Evolutionary conservation across 2,113 vertebrate genomes (phyloP).

Genomic region (Cyanoliseus patagonus): DNA sequence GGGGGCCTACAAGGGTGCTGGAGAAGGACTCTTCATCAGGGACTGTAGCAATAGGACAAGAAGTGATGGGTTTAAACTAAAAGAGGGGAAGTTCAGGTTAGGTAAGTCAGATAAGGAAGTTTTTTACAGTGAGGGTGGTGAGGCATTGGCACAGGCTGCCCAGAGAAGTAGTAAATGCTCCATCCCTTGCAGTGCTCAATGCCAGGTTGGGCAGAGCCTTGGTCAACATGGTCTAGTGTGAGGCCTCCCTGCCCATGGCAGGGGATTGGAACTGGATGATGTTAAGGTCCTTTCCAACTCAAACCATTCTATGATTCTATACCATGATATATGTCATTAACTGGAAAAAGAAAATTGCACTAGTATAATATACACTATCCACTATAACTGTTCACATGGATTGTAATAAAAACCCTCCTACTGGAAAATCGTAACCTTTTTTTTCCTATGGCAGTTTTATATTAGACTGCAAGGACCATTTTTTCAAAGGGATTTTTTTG

Average conservation of each 20-base stretch:
- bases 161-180: not conserved
- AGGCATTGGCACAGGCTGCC: not conserved
- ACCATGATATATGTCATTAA: conserved; percentile 3
- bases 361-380: not conserved
- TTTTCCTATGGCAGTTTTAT: not conserved
- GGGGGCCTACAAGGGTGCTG: not conserved
- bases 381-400: not conserved
- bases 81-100: not conserved
- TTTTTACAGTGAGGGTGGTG: not conserved
- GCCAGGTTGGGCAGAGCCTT: not conserved
- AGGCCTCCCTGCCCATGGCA: not conserved
- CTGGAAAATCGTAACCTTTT: not conserved
- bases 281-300: not conserved
- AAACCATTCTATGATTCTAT: not conserved
- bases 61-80: not conserved
- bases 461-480: not conserved
- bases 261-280: not conserved
- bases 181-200: not conserved
- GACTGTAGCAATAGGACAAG: not conserved
- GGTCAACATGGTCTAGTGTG: too few relatives aligned
- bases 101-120: not conserved
- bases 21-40: not conserved
- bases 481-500: not conserved
- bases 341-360: conserved; percentile 8
- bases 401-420: not conserved